A percentile compares a stretch with the other conserved stretches of the same genome.
phyloP scores from a whole-genome alignment of 2,113 vertebrate genomes.

The Hucho hucho region DNA sequence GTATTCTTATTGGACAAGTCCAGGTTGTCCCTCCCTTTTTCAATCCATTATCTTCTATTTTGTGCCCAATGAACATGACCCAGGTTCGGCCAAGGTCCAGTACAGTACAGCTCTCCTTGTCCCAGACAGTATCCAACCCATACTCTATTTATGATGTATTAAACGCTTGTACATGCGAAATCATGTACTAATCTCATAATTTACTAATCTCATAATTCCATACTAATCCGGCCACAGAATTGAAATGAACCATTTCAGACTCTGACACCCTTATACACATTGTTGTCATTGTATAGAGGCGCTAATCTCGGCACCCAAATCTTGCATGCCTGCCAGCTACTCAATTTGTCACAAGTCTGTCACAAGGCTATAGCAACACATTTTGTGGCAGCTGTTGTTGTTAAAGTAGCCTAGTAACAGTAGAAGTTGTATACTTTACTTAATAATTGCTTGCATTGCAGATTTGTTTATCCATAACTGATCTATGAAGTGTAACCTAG shows the following conservation, averaged over 20 bases:
- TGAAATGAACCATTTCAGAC: background rate
- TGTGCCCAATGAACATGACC: background rate
- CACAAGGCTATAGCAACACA: too few relatives aligned
- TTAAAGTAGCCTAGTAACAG: too few relatives aligned
- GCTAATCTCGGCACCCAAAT: too few relatives aligned
- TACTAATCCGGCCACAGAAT: background rate
- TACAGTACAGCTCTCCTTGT: conserved; percentile 17
- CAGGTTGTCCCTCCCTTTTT: too few relatives aligned
- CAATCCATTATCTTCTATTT: too few relatives aligned
- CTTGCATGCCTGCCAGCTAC: too few relatives aligned
- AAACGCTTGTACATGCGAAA: background rate
- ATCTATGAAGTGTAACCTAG: background rate
- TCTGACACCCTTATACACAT: background rate
- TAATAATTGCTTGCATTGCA: background rate
- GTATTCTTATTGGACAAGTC: too few relatives aligned
- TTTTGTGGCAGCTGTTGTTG: too few relatives aligned
- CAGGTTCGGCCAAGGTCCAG: background rate
- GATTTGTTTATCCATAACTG: background rate
- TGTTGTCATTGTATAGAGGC: too few relatives aligned
- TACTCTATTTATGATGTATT: conserved; percentile 7
- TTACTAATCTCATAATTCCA: background rate
- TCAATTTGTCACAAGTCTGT: too few relatives aligned
- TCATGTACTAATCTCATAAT: background rate
- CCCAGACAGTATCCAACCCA: conserved; percentile 17
- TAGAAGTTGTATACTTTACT: too few relatives aligned